A percentile compares a stretch with the other conserved stretches of the same genome.
Conservation (phyloP, 2,113 vertebrate genomes). For the Hypocryptadius cinnamomeus region DNA sequence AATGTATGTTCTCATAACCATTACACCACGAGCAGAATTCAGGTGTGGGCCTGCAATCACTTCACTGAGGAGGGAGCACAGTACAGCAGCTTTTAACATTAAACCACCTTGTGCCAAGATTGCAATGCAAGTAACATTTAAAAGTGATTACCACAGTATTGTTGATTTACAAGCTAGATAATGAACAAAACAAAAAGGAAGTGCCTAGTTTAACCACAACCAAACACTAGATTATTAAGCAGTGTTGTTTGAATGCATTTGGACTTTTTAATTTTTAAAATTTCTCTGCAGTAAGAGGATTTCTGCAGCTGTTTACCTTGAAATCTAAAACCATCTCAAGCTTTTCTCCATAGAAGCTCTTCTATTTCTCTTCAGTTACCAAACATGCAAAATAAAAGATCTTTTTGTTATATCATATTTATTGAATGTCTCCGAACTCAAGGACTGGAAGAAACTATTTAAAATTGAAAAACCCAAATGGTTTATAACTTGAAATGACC, state of each 20-base stretch:
- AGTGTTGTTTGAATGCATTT: background rate
- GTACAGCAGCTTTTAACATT: background rate
- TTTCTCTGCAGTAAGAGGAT: background rate
- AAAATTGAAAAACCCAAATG: background rate
- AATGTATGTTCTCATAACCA: too few species aligned
- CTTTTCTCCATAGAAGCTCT: background rate
- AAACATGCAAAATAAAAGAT: background rate
- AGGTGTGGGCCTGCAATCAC: background rate
- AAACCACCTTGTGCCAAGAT: background rate
- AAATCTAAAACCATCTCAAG: background rate
- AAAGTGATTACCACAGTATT: background rate
- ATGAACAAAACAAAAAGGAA: background rate
- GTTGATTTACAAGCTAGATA: background rate
- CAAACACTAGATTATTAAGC: background rate
- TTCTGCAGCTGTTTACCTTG: conserved; percentile 16
- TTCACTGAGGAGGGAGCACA: rapidly evolving
- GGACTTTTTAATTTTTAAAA: background rate
- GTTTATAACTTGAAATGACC: conserved; percentile 9
- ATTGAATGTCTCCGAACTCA: background rate
- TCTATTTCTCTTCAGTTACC: background rate
- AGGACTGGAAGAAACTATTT: background rate
- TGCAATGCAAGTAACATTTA: background rate
- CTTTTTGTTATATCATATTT: background rate
- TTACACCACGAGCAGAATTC: background rate
- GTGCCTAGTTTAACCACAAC: background rate